A percentile compares a stretch with the other conserved stretches of the same genome.
phyloP scores from a whole-genome alignment of 1,140 invertebrate species.

The Meloidogyne floridensis region DNA sequence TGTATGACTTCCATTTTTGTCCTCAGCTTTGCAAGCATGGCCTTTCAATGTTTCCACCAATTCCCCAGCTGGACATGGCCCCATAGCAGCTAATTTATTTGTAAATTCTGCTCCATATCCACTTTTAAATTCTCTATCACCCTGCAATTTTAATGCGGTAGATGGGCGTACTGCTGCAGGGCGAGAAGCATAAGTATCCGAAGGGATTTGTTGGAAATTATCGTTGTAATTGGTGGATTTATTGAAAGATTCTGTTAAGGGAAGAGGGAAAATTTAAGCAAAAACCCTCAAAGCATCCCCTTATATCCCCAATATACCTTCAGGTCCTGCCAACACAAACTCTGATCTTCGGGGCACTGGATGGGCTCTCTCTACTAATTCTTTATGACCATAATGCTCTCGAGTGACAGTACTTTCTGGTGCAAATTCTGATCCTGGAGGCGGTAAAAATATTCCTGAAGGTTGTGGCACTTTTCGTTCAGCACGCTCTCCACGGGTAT shows the following conservation, averaged over 20 bases:
- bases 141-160: conserved; percentile 8
- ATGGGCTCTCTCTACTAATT: neutral
- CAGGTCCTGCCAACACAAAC: neutral
- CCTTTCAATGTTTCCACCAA: conserved; percentile 39
- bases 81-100: neutral
- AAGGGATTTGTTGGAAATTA: conserved; percentile 14
- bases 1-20: neutral
- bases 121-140: conserved; percentile 19
- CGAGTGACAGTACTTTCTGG: neutral
- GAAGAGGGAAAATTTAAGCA: too few relatives aligned
- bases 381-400: neutral
- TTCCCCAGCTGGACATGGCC: conserved; percentile 31
- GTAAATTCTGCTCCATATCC: conserved; percentile 20
- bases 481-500: conserved; percentile 20
- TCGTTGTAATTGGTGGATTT: conserved; percentile 19
- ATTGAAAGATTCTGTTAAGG: conserved; percentile 13
- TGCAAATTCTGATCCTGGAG: neutral
- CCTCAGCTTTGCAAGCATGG: neutral
- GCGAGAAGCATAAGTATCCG: conserved; percentile 1
- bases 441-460: conserved; percentile 21
- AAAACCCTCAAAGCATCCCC: too few relatives aligned
- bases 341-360: neutral
- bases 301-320: neutral
- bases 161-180: conserved; percentile 14
- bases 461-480: conserved; percentile 19